A percentile compares a stretch with the other conserved stretches of the same genome.
phyloP scores from a whole-genome alignment of 2,113 vertebrate species.

The Tretioscincus oriximinensis region DNA sequence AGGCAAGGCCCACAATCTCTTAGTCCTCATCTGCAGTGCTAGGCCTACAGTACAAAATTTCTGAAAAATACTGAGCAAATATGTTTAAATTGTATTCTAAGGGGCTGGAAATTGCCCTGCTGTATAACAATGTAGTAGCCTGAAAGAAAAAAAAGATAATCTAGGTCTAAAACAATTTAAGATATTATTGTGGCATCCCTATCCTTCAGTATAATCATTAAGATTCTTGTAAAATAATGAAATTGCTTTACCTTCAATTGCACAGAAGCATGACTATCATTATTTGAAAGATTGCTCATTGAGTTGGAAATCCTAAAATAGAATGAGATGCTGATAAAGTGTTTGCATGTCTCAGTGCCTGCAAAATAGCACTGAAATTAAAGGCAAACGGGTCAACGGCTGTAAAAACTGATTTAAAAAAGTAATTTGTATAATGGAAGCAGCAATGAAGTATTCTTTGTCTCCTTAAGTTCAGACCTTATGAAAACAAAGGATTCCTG shows the following conservation, averaged over 20 bases:
- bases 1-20: background rate
- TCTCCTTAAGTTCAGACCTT: background rate
- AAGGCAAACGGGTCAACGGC: background rate
- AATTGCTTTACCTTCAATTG: background rate
- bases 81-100: background rate
- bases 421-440: background rate
- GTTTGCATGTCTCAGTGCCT: conserved; percentile 8
- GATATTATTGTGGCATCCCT: background rate
- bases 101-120: background rate
- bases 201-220: background rate
- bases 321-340: background rate
- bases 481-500: background rate
- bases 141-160: background rate
- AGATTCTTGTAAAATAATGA: background rate
- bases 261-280: background rate
- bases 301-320: background rate
- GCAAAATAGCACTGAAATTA: background rate
- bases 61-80: background rate
- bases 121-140: background rate
- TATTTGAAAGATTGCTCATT: background rate
- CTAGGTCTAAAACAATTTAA: background rate
- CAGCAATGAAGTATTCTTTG: background rate
- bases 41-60: background rate
- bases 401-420: background rate
- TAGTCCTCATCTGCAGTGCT: background rate